Evolutionary conservation across 2,888 invertebrate genomes (phyloP).

Genomic region (Coremacera marginata): DNA sequence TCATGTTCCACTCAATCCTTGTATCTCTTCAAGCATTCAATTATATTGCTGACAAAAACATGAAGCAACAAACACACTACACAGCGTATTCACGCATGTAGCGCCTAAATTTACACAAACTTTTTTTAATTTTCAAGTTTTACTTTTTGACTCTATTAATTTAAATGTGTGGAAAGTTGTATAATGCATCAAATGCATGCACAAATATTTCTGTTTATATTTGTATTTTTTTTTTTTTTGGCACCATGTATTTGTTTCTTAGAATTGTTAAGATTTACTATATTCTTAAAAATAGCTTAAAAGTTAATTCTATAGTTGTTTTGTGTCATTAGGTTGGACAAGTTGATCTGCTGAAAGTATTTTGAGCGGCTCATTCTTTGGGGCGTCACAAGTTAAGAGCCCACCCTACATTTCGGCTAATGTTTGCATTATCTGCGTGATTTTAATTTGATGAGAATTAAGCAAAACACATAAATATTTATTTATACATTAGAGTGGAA

Average conservation of each 20-base stretch:
- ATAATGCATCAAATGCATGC: not conserved
- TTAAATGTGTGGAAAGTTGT: not conserved
- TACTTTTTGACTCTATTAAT: not conserved
- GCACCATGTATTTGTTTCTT: not conserved
- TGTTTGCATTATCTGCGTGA: not conserved
- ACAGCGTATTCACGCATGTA: too few species aligned
- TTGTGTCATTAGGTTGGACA: conserved; percentile 27
- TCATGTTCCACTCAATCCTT: too few species aligned
- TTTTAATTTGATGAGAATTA: too few species aligned
- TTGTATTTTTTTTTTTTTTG: too few species aligned
- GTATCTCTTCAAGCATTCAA: too few species aligned
- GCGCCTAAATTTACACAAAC: too few species aligned
- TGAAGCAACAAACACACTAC: too few species aligned
- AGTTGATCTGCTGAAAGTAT: conserved; percentile 26
- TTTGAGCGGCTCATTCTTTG: not conserved
- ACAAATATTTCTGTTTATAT: not conserved
- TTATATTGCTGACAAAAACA: too few species aligned
- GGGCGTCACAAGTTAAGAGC: not conserved
- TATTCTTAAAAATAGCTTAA: conserved; percentile 3
- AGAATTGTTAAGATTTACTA: conserved; percentile 16
- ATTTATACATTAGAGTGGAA: too few species aligned
- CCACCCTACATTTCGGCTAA: not conserved
- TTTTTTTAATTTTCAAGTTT: not conserved
- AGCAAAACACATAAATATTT: too few species aligned
- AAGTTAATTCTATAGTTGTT: not conserved